These are phyloP conservation scores for Oscarella lobularis DNA, from an alignment of 37 sponge, comb jelly and placozoan genomes.

Conservation along the genomic window DNA sequence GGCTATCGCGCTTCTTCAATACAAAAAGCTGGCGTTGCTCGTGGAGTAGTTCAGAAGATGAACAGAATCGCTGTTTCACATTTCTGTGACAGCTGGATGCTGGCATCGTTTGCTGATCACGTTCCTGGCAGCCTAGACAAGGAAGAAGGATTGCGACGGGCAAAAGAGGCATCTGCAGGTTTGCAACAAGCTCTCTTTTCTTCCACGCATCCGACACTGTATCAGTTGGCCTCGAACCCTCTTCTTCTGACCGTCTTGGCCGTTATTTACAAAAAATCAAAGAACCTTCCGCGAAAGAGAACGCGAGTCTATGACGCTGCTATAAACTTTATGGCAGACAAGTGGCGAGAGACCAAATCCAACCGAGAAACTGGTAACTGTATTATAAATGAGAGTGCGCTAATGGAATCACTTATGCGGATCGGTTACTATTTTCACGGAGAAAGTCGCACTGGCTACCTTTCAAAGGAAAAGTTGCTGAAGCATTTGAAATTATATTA, in stretches of 20 bases:
- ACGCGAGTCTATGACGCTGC: background rate
- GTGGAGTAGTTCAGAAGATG: background rate
- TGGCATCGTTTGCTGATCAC: background rate
- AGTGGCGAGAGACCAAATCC: background rate
- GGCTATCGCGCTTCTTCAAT: background rate
- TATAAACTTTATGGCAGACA: background rate
- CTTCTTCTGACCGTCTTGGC: background rate
- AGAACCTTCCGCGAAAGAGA: background rate
- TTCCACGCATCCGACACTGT: background rate
- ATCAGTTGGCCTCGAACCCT: background rate
- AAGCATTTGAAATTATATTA: background rate
- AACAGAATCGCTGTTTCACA: background rate
- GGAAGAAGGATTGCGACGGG: background rate
- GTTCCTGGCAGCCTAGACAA: background rate
- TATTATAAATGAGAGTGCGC: background rate
- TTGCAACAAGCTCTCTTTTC: background rate
- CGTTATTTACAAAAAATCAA: background rate
- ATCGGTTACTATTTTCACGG: background rate
- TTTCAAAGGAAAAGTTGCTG: background rate
- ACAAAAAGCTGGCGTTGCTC: background rate
- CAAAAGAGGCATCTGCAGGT: background rate
- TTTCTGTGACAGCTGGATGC: background rate
- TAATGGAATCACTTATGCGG: background rate
- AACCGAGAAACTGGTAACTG: no score
- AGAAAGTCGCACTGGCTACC: background rate